A percentile compares a stretch with the other conserved stretches of the same genome.
These are phyloP conservation scores for Tolypeutes matacus DNA, from an alignment of 2,797 vertebrate species.

Conservation along the genomic window DNA sequence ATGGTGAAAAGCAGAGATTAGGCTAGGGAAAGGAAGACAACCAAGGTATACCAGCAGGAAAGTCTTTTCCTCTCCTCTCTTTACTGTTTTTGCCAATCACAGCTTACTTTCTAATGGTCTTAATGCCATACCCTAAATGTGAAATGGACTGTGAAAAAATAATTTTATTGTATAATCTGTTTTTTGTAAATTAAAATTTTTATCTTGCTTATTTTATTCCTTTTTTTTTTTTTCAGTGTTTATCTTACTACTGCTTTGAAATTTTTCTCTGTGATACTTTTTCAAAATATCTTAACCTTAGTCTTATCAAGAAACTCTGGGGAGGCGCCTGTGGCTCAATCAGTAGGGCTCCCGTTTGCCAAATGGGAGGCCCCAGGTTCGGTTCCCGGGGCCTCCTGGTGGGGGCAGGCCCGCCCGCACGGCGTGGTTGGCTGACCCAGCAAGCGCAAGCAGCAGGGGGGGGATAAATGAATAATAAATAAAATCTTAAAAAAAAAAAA, in stretches of 20 bases:
- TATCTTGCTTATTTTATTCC: background rate
- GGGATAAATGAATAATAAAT: too few relatives aligned
- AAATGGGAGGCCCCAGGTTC: too few relatives aligned
- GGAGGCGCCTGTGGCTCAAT: too few relatives aligned
- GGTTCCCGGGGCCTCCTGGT: too few relatives aligned
- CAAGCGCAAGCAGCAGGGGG: too few relatives aligned
- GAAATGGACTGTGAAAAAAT: slow-evolving; percentile 22
- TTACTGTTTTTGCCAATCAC: background rate
- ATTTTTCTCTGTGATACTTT: slow-evolving; percentile 29
- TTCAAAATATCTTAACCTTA: slow-evolving; percentile 64
- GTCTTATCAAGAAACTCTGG: slow-evolving; percentile 58
- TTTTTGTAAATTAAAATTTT: slow-evolving; percentile 41
- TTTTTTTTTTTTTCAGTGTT: slow-evolving; percentile 45
- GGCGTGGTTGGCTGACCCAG: too few relatives aligned
- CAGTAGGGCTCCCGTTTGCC: too few relatives aligned
- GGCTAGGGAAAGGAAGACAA: background rate
- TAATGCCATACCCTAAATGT: background rate
- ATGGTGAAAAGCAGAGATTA: background rate
- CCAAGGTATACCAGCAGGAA: background rate
- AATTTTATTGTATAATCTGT: background rate
- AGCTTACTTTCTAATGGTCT: background rate
- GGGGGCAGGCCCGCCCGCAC: too few relatives aligned
- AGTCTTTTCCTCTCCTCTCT: background rate
- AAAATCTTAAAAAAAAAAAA: too few relatives aligned
- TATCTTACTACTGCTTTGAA: slow-evolving; percentile 56